phyloP scores from a whole-genome alignment of 1,140 invertebrate species.

The Drosophila melanica region DNA sequence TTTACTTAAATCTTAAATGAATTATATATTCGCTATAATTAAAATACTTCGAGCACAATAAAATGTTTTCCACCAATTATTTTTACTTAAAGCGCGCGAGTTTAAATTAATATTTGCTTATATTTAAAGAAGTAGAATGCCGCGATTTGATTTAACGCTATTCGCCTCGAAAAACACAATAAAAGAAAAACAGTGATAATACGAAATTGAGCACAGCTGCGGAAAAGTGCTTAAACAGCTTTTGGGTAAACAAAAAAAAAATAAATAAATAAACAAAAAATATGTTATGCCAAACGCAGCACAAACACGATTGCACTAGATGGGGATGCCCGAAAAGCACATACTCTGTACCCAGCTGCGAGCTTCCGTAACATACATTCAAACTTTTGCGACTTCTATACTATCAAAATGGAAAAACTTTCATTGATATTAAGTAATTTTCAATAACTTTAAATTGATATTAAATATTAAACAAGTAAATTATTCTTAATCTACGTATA shows the following conservation, averaged over 20 bases:
- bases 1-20: too few species aligned
- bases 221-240: conserved; percentile 53
- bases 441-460: too few species aligned
- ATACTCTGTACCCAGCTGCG: not conserved
- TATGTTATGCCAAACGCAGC: conserved; percentile 46
- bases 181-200: conserved; percentile 58
- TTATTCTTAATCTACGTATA: too few species aligned
- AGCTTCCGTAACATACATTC: too few species aligned
- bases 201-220: conserved; percentile 53
- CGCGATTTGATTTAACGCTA: conserved; percentile 14
- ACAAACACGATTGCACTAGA: conserved; percentile 22
- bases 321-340: not conserved
- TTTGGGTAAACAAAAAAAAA: conserved; percentile 28
- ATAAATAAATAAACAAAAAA: conserved; percentile 12
- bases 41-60: too few species aligned
- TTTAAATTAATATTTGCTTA: not conserved
- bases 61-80: not conserved
- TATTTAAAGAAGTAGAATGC: not conserved
- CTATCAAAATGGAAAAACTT: too few species aligned
- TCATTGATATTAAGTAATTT: too few species aligned
- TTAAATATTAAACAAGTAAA: too few species aligned
- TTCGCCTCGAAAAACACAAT: conserved; percentile 45
- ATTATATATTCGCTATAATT: too few species aligned
- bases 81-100: not conserved
- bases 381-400: too few species aligned